phyloP scores from a whole-genome alignment of 2,888 invertebrate species.

The Nesidiocoris tenuis region DNA sequence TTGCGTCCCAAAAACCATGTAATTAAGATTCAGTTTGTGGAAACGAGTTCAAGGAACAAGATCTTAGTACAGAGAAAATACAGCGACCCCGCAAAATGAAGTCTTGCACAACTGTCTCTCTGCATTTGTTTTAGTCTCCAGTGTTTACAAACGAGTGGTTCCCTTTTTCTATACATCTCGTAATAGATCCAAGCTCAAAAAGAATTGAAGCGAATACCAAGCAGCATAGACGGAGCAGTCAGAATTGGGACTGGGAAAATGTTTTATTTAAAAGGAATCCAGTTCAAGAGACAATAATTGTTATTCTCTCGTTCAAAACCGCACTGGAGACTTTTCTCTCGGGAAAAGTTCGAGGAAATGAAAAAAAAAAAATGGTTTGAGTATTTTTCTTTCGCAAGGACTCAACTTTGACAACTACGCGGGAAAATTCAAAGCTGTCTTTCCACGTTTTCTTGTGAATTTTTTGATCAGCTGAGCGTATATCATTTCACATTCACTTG shows the following conservation, averaged over 20 bases:
- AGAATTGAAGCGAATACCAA: background rate
- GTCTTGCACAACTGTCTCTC: background rate
- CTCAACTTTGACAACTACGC: no score
- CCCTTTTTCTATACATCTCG: background rate
- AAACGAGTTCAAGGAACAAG: no score
- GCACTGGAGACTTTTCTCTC: background rate
- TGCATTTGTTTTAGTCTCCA: background rate
- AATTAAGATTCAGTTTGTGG: background rate
- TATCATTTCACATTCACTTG: no score
- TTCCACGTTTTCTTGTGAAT: no score
- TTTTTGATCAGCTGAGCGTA: no score
- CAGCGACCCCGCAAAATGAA: background rate
- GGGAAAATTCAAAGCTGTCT: no score
- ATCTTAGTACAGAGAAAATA: no score
- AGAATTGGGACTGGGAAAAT: background rate
- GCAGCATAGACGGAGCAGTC: background rate
- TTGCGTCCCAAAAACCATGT: background rate
- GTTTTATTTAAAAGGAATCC: background rate
- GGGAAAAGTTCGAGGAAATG: background rate
- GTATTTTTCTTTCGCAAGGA: no score
- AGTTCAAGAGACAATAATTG: background rate
- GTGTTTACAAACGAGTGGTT: background rate
- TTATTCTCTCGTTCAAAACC: background rate
- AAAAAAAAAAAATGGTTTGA: no score
- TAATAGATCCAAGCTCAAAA: background rate